A percentile compares a stretch with the other conserved stretches of the same genome.
These are phyloP conservation scores for Dysmachus trigonus DNA, from an alignment of 2,888 invertebrate genomes.

Conservation along the genomic window DNA sequence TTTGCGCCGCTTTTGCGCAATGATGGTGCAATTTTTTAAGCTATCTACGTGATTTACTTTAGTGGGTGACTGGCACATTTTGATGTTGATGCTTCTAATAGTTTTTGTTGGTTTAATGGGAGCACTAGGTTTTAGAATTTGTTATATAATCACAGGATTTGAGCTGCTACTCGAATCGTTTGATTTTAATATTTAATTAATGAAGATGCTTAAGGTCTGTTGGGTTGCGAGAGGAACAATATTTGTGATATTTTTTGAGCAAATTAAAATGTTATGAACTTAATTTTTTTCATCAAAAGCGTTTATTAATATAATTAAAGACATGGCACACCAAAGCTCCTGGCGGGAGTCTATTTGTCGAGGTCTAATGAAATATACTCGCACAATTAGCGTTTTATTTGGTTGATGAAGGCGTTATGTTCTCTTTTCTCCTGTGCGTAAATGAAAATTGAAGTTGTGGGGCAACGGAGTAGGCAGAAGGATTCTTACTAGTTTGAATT, in stretches of 20 bases:
- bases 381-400: too few relatives aligned
- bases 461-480: too few relatives aligned
- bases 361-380: too few relatives aligned
- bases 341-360: too few relatives aligned
- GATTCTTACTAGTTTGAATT: too few relatives aligned
- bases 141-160: background rate
- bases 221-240: background rate
- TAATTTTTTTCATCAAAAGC: background rate
- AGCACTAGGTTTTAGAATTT: background rate
- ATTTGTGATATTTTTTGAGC: background rate
- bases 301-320: too few relatives aligned
- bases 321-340: too few relatives aligned
- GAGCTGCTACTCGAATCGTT: background rate
- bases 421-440: too few relatives aligned
- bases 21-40: background rate
- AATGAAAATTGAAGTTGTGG: too few relatives aligned
- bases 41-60: background rate
- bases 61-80: background rate
- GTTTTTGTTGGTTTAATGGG: background rate
- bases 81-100: background rate
- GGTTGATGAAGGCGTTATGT: too few relatives aligned
- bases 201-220: background rate
- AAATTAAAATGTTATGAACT: background rate
- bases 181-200: background rate
- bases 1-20: background rate